A percentile compares a stretch with the other conserved stretches of the same genome.
Conservation (phyloP, 2,797 vertebrate species). For the Pseudochirops cupreus region DNA sequence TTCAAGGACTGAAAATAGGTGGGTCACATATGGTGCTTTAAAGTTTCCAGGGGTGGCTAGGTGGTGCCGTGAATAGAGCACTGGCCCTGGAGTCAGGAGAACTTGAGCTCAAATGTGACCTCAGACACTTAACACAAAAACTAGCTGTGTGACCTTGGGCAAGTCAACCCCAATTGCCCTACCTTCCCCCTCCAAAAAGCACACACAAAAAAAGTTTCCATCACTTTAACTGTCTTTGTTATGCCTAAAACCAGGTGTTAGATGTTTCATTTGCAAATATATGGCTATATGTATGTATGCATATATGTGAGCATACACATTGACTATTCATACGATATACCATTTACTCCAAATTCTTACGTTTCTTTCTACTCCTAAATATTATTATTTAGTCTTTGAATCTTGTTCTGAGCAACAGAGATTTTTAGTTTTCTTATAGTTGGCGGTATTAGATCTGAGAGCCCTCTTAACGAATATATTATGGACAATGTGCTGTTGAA, state of each 20-base stretch:
- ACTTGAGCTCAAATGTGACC: no score
- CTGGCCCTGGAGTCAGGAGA: no score
- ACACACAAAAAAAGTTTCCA: conserved; percentile 27
- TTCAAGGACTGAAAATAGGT: conserved; percentile 48
- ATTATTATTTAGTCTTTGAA: conserved; percentile 27
- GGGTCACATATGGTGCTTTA: conserved; percentile 24
- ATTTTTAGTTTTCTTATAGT: background rate
- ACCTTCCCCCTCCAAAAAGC: no score
- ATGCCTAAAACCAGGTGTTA: background rate
- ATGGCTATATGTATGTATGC: conserved; percentile 18
- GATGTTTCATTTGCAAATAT: background rate
- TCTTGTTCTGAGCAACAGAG: background rate
- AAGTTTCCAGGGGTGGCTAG: no score
- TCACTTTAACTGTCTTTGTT: background rate
- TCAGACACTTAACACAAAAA: no score
- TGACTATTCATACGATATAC: conserved; percentile 32
- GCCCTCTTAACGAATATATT: background rate
- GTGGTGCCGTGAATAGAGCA: no score
- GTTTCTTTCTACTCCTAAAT: conserved; percentile 37
- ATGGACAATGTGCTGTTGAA: background rate
- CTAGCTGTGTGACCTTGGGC: no score
- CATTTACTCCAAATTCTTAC: background rate
- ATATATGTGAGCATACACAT: background rate
- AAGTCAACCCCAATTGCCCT: no score
- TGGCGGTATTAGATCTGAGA: background rate